Base-by-base conservation (phyloP, 2,113 vertebrate genomes). In the Psittacus erithacus region DNA sequence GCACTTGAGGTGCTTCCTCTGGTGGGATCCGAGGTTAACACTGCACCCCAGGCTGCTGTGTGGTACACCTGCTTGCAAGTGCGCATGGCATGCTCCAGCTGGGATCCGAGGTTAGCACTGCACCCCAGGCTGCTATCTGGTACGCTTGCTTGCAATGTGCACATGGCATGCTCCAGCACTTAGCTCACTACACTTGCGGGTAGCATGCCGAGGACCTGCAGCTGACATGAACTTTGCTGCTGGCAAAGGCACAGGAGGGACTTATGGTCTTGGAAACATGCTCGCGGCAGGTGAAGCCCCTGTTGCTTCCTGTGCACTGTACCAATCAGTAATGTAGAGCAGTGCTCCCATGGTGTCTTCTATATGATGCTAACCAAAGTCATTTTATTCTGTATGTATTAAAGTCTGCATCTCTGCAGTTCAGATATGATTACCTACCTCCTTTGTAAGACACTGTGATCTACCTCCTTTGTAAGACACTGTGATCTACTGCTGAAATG, bases 111-210 rank as follows among this genome's bases (percentile, higher is more conserved):
- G 44, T 28, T 78, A 62, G 28, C 35, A 3, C 27, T 39, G 31
- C 43, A 33, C 10, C 52, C 35, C 31, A 39, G 77, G 31, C 29
- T 73, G 41, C 17, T 63, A 0, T 47, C 44, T 60, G 43, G 44
- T 75, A 39, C n/a, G 3, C 47, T 46, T 44, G 14, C 33, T 67
- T 67, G 55, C 41, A 27, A 9, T 8, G 0, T 22, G 16, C 2
- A 1, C 5, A 0, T 5, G 10, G 17, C 24, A 64, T 83, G 52
- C 19, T 68, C 39, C 57, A 41, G 38, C 57, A 17, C 62, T 50
- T 35, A 5, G 17, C 38, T 85, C 27, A 60, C 46, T 67, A 0
- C 25, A 1, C 35, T 11, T 63, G 43, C 2, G 1, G 17, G 7
- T 5, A 64, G 46, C 2, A 0, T 49, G 41, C 47, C 13, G 31